Conservation (phyloP, 2,797 vertebrate genomes). For the Rhinogobio ventralis region DNA sequence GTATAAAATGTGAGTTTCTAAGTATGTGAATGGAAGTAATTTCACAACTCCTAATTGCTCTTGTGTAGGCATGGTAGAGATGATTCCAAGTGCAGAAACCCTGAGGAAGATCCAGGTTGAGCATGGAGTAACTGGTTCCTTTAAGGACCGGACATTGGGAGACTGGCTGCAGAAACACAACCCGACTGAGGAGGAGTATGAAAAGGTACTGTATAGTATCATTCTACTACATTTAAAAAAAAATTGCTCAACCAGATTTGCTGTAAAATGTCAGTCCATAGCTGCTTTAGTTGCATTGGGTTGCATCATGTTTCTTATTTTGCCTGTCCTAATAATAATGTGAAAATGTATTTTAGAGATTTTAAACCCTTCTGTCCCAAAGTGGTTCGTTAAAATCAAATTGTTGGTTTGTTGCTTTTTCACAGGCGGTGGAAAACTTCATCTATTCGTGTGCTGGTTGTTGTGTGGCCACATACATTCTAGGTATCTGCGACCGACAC, state of each 20-base stretch:
- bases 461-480: slow-evolving; percentile 95
- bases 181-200: slow-evolving; percentile 90
- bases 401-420: neutral
- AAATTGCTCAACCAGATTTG: neutral
- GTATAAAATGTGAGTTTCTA: neutral
- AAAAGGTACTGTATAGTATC: slow-evolving; percentile 82
- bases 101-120: slow-evolving; percentile 97
- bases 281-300: slow-evolving; percentile 13
- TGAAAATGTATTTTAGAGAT: neutral
- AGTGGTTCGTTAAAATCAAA: neutral
- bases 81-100: slow-evolving; percentile 96
- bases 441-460: slow-evolving; percentile 97
- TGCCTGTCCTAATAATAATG: neutral
- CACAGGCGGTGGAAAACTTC: slow-evolving; percentile 96
- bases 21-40: neutral
- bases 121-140: slow-evolving; percentile 94
- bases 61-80: slow-evolving; percentile 92
- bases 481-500: slow-evolving; percentile 97
- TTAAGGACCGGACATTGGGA: slow-evolving; percentile 91
- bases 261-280: neutral
- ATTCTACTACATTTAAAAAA: neutral
- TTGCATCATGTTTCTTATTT: slow-evolving; percentile 38
- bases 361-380: neutral
- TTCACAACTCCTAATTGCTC: neutral
- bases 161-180: slow-evolving; percentile 98